Conservation (phyloP, 2,888 invertebrate genomes). For the Apotomis turbidana region DNA sequence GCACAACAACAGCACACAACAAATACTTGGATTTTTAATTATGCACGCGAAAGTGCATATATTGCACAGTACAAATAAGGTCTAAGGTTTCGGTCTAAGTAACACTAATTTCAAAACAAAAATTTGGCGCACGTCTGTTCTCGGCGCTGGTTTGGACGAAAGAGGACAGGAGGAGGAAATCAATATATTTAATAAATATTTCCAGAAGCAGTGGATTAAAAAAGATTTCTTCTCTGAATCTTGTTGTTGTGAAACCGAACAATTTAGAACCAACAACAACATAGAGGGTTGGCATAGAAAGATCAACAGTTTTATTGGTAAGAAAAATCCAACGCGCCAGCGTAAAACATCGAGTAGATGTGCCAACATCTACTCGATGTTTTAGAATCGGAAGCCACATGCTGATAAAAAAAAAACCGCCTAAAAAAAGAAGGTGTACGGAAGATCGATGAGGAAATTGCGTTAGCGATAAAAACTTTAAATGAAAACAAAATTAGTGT, state of each 20-base stretch:
- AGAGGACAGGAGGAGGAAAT: no score
- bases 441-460: conserved; percentile 15
- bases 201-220: conserved; percentile 1
- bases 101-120: no score
- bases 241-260: conserved; percentile 7
- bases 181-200: no score
- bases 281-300: conserved; percentile 13
- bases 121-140: no score
- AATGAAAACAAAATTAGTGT: conserved; percentile 1
- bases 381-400: conserved; percentile 7
- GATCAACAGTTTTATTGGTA: conserved; percentile 10
- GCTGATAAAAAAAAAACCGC: conserved; percentile 3
- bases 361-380: conserved; percentile 7
- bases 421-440: conserved; percentile 6
- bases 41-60: no score
- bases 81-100: no score
- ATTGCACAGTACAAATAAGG: no score
- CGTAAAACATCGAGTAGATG: no score
- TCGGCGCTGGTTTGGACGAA: no score
- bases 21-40: no score
- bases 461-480: conserved; percentile 4
- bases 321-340: conserved; percentile 2
- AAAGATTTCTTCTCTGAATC: conserved; percentile 6
- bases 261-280: conserved; percentile 5
- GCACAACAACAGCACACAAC: no score